phyloP scores from a whole-genome alignment of 2,797 vertebrate species.

The Scolopax bukidnonensis region DNA sequence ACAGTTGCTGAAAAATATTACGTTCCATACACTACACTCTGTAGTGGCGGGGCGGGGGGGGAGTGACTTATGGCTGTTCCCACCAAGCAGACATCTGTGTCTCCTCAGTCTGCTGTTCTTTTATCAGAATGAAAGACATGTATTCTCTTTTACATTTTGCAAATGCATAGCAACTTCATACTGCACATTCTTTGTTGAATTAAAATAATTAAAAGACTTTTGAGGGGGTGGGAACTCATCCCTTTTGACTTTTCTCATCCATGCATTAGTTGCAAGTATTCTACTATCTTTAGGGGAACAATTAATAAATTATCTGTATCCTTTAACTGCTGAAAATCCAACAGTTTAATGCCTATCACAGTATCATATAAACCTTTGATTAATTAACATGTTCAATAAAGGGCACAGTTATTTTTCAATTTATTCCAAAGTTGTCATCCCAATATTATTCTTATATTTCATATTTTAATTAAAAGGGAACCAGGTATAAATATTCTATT shows the following conservation, averaged over 20 bases:
- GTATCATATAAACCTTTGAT: background rate
- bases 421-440: background rate
- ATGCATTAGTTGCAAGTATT: background rate
- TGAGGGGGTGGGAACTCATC: background rate
- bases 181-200: background rate
- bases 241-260: background rate
- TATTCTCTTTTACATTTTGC: background rate
- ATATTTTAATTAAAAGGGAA: background rate
- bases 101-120: background rate
- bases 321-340: background rate
- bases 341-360: background rate
- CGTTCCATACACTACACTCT: background rate
- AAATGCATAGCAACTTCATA: background rate
- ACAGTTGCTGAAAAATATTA: slow-evolving; percentile 12
- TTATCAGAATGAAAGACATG: slow-evolving; percentile 4
- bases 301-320: background rate
- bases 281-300: background rate
- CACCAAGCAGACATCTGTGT: slow-evolving; percentile 20
- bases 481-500: background rate
- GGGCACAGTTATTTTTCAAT: background rate
- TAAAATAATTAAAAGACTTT: background rate
- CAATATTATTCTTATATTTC: background rate
- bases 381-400: background rate
- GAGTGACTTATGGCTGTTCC: background rate
- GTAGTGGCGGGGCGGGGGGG: background rate